Percentiles rank a stretch among this genome's conserved stretches.
These are phyloP conservation scores for Nematolebias whitei DNA, from an alignment of 2,113 vertebrate genomes.

Conservation along the genomic window DNA sequence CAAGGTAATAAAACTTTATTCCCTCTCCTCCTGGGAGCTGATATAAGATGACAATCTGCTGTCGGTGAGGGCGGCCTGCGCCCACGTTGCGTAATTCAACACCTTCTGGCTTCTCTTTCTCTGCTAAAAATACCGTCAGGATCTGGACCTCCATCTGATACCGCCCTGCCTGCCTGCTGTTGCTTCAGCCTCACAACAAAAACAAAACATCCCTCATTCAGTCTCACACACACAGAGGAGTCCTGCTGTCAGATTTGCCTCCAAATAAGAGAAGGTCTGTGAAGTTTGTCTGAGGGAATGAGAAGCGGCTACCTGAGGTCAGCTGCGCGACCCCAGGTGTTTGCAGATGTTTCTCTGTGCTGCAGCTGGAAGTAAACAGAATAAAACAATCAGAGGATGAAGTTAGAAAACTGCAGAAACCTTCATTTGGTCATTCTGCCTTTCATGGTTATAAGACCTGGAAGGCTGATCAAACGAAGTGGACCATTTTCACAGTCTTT, in stretches of 20 bases:
- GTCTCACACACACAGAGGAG: not conserved
- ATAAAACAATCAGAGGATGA: not conserved
- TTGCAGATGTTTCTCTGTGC: not conserved
- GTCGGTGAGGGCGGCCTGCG: constrained; percentile 31
- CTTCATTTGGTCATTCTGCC: not conserved
- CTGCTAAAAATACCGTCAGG: constrained; percentile 59
- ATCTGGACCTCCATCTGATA: constrained; percentile 56
- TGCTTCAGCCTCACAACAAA: not conserved
- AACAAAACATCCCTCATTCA: not conserved
- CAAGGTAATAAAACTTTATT: not conserved
- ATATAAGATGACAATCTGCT: constrained; percentile 39
- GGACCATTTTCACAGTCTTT: too few relatives aligned
- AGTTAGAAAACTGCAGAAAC: not conserved
- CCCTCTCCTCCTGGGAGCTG: constrained; percentile 17
- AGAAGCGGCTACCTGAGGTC: not conserved
- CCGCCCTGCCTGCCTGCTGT: not conserved
- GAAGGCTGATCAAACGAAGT: too few relatives aligned
- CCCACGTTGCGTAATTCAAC: constrained; percentile 55
- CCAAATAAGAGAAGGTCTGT: not conserved
- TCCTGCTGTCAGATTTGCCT: not conserved
- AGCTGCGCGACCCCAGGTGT: not conserved
- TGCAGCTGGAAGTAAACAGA: not conserved
- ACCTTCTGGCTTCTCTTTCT: constrained; percentile 51
- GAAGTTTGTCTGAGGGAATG: not conserved
- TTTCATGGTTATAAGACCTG: too few relatives aligned